These are phyloP conservation scores for Acronicta aceris DNA, from an alignment of 2,888 invertebrate species.

Conservation along the genomic window DNA sequence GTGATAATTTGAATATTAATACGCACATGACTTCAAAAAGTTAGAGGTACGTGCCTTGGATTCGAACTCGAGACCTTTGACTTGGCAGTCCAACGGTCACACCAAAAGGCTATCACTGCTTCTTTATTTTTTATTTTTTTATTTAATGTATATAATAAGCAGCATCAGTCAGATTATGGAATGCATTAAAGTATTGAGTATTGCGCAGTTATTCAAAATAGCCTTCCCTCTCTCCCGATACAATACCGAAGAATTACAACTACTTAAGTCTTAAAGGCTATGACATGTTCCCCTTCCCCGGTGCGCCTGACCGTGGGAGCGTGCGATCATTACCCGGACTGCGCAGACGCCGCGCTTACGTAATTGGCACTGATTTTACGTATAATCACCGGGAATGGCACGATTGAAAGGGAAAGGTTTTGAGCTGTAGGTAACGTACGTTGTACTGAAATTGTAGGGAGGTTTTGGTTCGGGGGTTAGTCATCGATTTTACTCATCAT, in stretches of 20 bases:
- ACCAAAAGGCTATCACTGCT: too few species aligned
- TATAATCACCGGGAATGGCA: constrained; percentile 54
- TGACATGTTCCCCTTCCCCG: constrained; percentile 33
- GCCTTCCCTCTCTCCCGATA: not conserved
- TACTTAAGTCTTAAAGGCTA: constrained; percentile 36
- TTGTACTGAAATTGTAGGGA: constrained; percentile 35
- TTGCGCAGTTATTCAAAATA: too few species aligned
- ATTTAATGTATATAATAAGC: too few species aligned
- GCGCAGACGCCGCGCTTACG: constrained; percentile 60
- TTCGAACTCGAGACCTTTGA: too few species aligned
- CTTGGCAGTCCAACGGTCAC: too few species aligned
- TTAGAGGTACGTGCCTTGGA: too few species aligned
- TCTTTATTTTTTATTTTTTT: too few species aligned
- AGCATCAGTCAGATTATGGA: too few species aligned
- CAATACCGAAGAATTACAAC: constrained; percentile 5
- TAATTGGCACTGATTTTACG: constrained; percentile 66
- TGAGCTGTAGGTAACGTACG: too few species aligned
- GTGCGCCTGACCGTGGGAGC: constrained; percentile 46
- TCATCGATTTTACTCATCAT: not conserved
- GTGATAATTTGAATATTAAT: too few species aligned
- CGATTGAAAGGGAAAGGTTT: constrained; percentile 40
- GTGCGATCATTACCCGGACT: constrained; percentile 44
- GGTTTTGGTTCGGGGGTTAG: not conserved
- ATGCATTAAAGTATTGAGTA: too few species aligned
- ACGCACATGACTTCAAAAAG: too few species aligned